phyloP scores from a whole-genome alignment of 2,113 vertebrate genomes.

The Indicator maculatus region DNA sequence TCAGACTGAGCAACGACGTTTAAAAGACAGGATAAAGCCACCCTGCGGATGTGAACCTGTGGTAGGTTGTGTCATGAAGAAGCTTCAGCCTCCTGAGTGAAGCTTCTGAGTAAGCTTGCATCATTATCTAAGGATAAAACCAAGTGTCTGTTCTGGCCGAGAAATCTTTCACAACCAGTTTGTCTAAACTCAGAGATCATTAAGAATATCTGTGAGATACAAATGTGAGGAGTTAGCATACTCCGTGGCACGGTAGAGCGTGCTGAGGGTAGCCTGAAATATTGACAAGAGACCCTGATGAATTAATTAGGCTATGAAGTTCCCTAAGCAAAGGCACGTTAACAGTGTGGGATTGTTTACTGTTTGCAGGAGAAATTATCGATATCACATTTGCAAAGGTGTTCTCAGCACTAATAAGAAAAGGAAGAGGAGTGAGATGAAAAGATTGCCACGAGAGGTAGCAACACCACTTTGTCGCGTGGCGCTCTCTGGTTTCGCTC shows the following conservation, averaged over 20 bases:
- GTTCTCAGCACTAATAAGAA: slow-evolving; percentile 17
- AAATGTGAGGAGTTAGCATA: background rate
- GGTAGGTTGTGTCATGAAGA: background rate
- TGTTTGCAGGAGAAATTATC: slow-evolving; percentile 26
- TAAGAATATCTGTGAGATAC: slow-evolving; percentile 28
- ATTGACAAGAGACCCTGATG: background rate
- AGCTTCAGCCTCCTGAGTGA: background rate
- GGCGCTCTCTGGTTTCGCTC: slow-evolving; percentile 8
- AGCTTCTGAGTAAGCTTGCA: background rate
- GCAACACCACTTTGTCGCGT: background rate
- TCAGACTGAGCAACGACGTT: background rate
- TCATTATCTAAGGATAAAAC: background rate
- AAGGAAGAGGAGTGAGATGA: slow-evolving; percentile 3
- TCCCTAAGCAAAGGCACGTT: background rate
- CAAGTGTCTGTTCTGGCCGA: slow-evolving; percentile 13
- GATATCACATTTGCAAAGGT: slow-evolving; percentile 10
- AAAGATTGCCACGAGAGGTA: slow-evolving; percentile 15
- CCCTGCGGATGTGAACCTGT: background rate
- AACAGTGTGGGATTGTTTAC: background rate
- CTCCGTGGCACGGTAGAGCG: slow-evolving; percentile 7
- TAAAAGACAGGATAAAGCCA: background rate
- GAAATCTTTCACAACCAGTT: slow-evolving; percentile 18
- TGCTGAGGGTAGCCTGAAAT: slow-evolving; percentile 10
- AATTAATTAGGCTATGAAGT: slow-evolving; percentile 41
- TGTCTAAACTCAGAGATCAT: slow-evolving; percentile 10